Percentiles rank a stretch among this genome's conserved stretches.
phyloP scores from a whole-genome alignment of 2,797 vertebrate species.

The Allobates femoralis region DNA sequence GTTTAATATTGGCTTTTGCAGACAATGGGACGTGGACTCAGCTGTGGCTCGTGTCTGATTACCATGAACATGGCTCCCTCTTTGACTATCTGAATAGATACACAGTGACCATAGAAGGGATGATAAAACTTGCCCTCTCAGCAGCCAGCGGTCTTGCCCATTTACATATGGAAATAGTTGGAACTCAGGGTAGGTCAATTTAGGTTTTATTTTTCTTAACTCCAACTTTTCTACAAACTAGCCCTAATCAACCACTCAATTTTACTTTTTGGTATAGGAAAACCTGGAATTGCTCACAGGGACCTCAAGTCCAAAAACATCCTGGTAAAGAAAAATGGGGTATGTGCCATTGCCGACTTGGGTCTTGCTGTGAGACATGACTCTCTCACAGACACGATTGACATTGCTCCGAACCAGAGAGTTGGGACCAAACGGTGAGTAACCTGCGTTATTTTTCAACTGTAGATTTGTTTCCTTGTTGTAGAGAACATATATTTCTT shows the following conservation, averaged over 20 bases:
- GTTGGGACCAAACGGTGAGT: slow-evolving; percentile 96
- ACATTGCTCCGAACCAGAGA: slow-evolving; percentile 96
- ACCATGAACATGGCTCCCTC: slow-evolving; percentile 95
- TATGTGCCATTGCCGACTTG: slow-evolving; percentile 95
- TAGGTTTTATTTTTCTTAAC: not conserved
- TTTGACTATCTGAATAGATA: slow-evolving; percentile 97
- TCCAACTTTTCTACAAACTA: not conserved
- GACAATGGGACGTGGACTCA: slow-evolving; percentile 99
- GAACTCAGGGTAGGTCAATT: slow-evolving; percentile 89
- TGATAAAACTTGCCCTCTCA: slow-evolving; percentile 95
- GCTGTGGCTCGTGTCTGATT: slow-evolving; percentile 97
- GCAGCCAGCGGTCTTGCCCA: slow-evolving; percentile 95
- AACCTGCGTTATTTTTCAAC: not conserved
- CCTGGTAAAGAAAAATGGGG: slow-evolving; percentile 96
- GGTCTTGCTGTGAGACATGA: slow-evolving; percentile 96
- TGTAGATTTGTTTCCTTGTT: not conserved
- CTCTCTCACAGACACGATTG: slow-evolving; percentile 94
- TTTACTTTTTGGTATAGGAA: slow-evolving; percentile 79
- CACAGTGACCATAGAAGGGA: slow-evolving; percentile 95
- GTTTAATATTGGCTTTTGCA: slow-evolving; percentile 67
- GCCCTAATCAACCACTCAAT: not conserved
- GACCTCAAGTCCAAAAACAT: slow-evolving; percentile 99
- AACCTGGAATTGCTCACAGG: slow-evolving; percentile 96
- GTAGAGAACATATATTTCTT: not conserved
- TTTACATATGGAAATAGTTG: slow-evolving; percentile 98